Evolutionary conservation across 2,888 invertebrate genomes (phyloP).

Genomic region (Eilema caniola): DNA sequence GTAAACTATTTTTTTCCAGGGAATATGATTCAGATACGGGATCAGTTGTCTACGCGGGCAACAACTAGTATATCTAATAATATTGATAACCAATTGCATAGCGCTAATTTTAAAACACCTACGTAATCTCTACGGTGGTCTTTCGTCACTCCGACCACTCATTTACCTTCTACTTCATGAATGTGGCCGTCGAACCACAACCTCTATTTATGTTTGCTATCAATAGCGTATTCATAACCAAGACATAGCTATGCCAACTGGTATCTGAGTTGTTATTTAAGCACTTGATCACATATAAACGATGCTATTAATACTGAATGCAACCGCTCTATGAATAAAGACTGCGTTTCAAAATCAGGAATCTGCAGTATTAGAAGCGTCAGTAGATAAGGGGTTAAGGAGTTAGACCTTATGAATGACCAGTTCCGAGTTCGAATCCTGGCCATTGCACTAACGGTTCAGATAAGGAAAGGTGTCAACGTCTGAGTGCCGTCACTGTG

Average conservation of each 20-base stretch:
- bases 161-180: neutral
- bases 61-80: no score
- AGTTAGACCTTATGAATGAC: no score
- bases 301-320: constrained; percentile 37
- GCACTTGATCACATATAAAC: constrained; percentile 39
- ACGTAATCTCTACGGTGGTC: neutral
- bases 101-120: neutral
- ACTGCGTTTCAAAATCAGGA: constrained; percentile 3
- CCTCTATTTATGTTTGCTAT: neutral
- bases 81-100: no score
- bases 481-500: no score
- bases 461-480: no score
- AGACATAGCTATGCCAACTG: constrained; percentile 6
- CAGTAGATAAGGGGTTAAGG: no score
- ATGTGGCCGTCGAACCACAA: neutral
- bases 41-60: no score
- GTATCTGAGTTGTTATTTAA: constrained; percentile 23
- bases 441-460: no score
- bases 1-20: no score
- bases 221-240: neutral
- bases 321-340: constrained; percentile 26
- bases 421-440: no score
- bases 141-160: neutral
- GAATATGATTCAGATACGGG: no score
- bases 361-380: no score